Evolutionary conservation across 2,888 invertebrate genomes (phyloP).

Genomic region (Nephrotoma appendiculata): DNA sequence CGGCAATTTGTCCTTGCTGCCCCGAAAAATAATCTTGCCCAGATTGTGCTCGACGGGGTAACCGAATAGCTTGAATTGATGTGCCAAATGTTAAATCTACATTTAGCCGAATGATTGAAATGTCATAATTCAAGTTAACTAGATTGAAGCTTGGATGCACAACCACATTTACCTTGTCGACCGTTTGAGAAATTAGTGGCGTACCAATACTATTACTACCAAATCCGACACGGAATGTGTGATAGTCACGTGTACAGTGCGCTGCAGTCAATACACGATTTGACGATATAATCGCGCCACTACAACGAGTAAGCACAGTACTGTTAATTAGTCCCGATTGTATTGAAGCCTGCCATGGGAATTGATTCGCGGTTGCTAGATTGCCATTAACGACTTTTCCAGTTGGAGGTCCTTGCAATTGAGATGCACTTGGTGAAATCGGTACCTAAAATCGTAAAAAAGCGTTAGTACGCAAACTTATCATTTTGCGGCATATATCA

Average conservation of each 20-base stretch:
- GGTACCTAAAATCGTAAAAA: background rate
- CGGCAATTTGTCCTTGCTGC: background rate
- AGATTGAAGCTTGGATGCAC: background rate
- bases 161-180: background rate
- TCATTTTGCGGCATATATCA: background rate
- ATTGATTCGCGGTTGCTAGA: background rate
- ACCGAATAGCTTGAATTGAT: background rate
- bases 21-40: background rate
- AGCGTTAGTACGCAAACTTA: background rate
- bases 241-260: background rate
- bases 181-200: background rate
- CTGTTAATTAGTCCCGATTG: background rate
- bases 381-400: background rate
- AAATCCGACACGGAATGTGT: background rate
- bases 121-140: background rate
- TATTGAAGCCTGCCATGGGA: background rate
- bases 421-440: background rate
- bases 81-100: background rate
- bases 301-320: background rate
- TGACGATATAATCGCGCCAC: background rate
- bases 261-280: background rate
- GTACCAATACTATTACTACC: background rate
- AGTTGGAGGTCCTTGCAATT: background rate
- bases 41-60: background rate
- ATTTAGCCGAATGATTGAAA: background rate